Percentiles rank a stretch among this genome's conserved stretches.
phyloP scores from a whole-genome alignment of 2,797 vertebrate species.

The Gymnothorax javanicus region DNA sequence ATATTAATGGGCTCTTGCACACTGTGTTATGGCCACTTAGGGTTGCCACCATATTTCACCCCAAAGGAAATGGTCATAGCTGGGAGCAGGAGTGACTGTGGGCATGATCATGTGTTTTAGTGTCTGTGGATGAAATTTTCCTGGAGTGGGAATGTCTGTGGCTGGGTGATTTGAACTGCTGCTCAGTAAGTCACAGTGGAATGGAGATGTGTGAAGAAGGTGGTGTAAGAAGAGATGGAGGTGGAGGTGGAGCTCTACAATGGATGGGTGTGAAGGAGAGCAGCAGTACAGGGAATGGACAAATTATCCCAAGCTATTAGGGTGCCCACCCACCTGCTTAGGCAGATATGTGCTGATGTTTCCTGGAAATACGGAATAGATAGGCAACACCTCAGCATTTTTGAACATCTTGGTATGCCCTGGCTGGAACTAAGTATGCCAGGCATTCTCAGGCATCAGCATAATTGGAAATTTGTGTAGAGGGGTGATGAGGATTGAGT shows the following conservation, averaged over 20 bases:
- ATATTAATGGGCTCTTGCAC: too few species aligned
- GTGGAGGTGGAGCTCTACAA: not conserved
- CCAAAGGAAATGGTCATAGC: not conserved
- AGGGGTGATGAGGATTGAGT: slow-evolving; percentile 49
- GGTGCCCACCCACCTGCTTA: too few species aligned
- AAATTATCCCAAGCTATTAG: too few species aligned
- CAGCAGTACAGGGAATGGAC: too few species aligned
- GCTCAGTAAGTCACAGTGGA: not conserved
- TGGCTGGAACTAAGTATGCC: too few species aligned
- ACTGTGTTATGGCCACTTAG: too few species aligned
- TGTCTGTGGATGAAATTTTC: not conserved
- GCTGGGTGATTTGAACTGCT: not conserved
- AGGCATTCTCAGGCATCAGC: too few species aligned
- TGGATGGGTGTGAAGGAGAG: not conserved
- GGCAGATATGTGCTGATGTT: too few species aligned
- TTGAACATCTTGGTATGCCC: too few species aligned
- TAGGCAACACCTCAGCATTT: too few species aligned
- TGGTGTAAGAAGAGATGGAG: not conserved
- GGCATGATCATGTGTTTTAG: not conserved
- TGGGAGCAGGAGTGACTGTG: not conserved
- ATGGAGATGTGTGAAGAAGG: not conserved
- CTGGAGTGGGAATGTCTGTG: not conserved
- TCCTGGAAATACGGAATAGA: too few species aligned
- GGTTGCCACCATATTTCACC: too few species aligned
- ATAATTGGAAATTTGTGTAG: not conserved